Evolutionary conservation across 2,797 vertebrate genomes (phyloP).

Genomic region (Pangasius mekongensis): DNA sequence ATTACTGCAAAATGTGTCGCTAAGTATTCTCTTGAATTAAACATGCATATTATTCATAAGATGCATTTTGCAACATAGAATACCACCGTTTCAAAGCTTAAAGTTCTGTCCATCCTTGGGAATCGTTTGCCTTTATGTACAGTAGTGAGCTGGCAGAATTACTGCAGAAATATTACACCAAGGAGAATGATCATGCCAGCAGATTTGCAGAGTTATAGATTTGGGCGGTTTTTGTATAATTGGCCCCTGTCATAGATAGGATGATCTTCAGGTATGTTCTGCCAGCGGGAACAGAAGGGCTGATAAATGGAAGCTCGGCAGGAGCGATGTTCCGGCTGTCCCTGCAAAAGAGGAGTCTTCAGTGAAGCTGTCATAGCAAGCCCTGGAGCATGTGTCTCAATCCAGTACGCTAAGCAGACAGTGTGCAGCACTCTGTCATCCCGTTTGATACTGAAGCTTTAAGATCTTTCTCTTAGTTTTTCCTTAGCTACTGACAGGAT

Average conservation of each 20-base stretch:
- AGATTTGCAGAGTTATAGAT: conserved; percentile 60
- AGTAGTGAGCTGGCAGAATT: conserved; percentile 54
- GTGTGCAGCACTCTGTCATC: conserved; percentile 19
- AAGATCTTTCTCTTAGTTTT: conserved; percentile 16
- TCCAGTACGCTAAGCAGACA: conserved; percentile 43
- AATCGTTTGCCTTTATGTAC: conserved; percentile 30
- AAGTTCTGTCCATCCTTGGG: conserved; percentile 49
- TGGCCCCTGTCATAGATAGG: conserved; percentile 52
- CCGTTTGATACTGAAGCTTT: conserved; percentile 9
- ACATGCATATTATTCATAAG: neutral
- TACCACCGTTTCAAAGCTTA: conserved; percentile 66
- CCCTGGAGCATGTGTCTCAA: conserved; percentile 56
- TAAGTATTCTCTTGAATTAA: conserved; percentile 48
- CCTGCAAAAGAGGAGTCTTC: conserved; percentile 53
- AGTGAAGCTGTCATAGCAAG: conserved; percentile 59
- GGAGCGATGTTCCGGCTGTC: conserved; percentile 48
- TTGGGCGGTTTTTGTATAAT: conserved; percentile 53
- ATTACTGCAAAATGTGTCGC: conserved; percentile 11
- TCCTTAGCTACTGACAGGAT: neutral
- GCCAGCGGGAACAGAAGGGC: conserved; percentile 53
- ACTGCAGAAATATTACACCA: conserved; percentile 59
- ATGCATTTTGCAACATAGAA: conserved; percentile 63
- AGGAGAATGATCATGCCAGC: conserved; percentile 59
- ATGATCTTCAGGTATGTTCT: conserved; percentile 56
- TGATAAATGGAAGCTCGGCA: conserved; percentile 41